Percentiles rank a stretch among this genome's conserved stretches.
Conservation (phyloP, 2,888 invertebrate genomes). For the Cheiracanthium punctorium region DNA sequence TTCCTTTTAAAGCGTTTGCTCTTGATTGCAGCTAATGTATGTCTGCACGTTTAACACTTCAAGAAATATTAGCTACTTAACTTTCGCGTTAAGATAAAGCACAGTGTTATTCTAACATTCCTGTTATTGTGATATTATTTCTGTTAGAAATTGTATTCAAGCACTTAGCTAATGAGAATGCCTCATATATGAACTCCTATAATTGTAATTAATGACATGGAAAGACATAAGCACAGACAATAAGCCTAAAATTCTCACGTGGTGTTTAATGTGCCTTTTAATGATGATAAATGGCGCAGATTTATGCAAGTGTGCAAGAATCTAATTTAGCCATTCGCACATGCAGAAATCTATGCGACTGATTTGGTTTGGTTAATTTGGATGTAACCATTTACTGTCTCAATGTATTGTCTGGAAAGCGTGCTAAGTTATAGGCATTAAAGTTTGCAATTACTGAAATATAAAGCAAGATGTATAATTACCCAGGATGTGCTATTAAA, state of each 20-base stretch:
- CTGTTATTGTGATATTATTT: neutral
- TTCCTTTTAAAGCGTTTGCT: too few species aligned
- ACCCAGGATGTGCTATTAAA: too few species aligned
- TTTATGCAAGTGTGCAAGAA: neutral
- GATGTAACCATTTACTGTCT: neutral
- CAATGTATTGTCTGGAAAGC: neutral
- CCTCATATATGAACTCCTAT: conserved; percentile 3
- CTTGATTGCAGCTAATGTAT: too few species aligned
- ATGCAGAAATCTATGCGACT: neutral
- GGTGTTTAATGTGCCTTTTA: conserved; percentile 8
- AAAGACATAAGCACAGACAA: conserved; percentile 10
- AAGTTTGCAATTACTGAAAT: too few species aligned
- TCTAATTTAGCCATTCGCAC: neutral
- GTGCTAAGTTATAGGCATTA: too few species aligned
- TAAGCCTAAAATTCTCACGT: conserved; percentile 8
- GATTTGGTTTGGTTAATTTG: neutral
- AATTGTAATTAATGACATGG: conserved; percentile 8
- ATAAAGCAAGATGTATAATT: too few species aligned
- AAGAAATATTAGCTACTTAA: too few species aligned
- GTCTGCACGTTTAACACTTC: too few species aligned
- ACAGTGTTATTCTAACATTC: neutral
- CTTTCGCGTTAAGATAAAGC: neutral
- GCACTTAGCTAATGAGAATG: conserved; percentile 4
- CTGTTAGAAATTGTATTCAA: neutral
- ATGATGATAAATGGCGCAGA: neutral